Evolutionary conservation across 2,888 invertebrate genomes (phyloP), one percentile per base, ranked within the genome.

Genomic region (Heliconius sara): DNA sequence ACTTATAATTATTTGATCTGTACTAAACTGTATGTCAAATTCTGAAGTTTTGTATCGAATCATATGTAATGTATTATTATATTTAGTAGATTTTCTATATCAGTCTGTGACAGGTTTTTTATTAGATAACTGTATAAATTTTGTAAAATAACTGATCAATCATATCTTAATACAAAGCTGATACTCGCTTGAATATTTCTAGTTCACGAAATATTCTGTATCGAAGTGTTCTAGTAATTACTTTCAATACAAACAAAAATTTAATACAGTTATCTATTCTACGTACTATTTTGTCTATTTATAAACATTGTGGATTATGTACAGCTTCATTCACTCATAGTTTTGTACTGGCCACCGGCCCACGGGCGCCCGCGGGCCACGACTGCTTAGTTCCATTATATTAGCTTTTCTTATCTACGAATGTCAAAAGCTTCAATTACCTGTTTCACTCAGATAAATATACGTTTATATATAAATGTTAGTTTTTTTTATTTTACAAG

Each of bases 371-470:
- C 6, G 52, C 6, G 52, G 66, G 16, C 70, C 65, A 80, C 63
- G 83, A 83, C 76, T 81, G 82, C 83, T 83, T 84, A 83, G 79
- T 86, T 84, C 83, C 79, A 84, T 79, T 76, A 72, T 34, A 75
- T 71, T 84, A 87, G 88, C 87, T 87, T 88, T 85, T 87, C 87
- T 84, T 84, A 81, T 83, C 79, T 79, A 75, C 30, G 86, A 85
- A 87, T 89, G 88, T 89, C 87, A 85, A 80, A 88, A 88, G 91
- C 91, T 91, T 91, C 87, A 83, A 84, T 83, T 85, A 85, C 85
- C 88, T 89, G 89, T 85, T 89, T 88, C 87, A 90, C 88, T 89
- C 88, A 88, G 87, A 88, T 88, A 88, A 92, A 91, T 92, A 91
- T 89, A 92, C 89, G 89, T 91, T 89, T 91, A 85, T 87, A 84